Evolutionary conservation across 2,113 vertebrate species (phyloP).

Genomic region (Hiodon tergisus): DNA sequence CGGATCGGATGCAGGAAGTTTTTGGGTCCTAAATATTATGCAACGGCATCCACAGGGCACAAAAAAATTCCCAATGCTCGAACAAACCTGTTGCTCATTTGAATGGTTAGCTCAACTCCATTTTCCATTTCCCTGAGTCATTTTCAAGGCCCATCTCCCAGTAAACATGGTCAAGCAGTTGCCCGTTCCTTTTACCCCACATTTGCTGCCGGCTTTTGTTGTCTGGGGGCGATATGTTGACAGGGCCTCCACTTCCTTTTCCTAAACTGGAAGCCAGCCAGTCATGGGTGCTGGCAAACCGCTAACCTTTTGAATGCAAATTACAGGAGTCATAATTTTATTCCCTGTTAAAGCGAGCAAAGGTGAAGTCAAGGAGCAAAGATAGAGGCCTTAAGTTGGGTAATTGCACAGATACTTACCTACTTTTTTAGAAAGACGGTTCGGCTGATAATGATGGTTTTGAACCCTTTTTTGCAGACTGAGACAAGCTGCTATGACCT

Average conservation of each 20-base stretch:
- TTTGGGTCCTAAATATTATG: no score
- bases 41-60: no score
- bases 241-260: background rate
- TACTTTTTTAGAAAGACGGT: background rate
- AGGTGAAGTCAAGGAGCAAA: conserved; percentile 6
- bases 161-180: no score
- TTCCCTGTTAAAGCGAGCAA: conserved; percentile 12
- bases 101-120: no score
- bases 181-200: no score
- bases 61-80: no score
- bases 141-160: no score
- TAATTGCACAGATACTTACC: background rate
- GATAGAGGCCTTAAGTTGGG: background rate
- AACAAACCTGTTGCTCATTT: no score
- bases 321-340: conserved; percentile 3
- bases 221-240: no score
- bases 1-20: no score
- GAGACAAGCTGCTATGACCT: background rate
- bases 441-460: background rate
- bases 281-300: background rate
- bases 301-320: conserved; percentile 27
- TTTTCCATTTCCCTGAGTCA: no score
- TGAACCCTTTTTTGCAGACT: background rate
- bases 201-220: no score
- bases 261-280: background rate